Conservation (phyloP, 2,888 invertebrate species). For the Melieria omissa region DNA sequence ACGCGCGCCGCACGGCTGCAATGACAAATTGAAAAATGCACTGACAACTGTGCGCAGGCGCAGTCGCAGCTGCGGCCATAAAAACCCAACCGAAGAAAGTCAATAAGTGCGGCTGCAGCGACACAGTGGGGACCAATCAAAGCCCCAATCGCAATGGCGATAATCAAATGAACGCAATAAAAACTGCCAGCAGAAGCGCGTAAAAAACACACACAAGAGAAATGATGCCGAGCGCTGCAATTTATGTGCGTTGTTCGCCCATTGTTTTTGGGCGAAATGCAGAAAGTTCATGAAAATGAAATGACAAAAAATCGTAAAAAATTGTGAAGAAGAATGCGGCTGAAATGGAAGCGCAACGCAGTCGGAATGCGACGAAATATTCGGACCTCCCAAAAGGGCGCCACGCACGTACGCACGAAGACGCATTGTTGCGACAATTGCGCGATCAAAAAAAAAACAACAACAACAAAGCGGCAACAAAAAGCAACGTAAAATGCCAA, state of each 20-base stretch:
- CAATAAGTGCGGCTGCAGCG: not conserved
- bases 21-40: conserved; percentile 21
- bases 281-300: not conserved
- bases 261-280: too few species aligned
- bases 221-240: not conserved
- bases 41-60: conserved; percentile 12
- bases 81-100: not conserved
- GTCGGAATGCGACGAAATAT: conserved; percentile 25
- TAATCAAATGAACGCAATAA: conserved; percentile 36
- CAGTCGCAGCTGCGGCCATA: not conserved
- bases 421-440: conserved; percentile 8
- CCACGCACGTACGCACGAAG: conserved; percentile 26
- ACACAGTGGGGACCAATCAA: too few species aligned
- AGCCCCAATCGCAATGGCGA: conserved; percentile 22
- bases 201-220: not conserved
- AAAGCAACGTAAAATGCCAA: not conserved
- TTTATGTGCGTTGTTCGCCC: too few species aligned
- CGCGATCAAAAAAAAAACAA: not conserved
- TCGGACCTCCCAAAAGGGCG: conserved; percentile 43
- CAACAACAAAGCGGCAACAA: not conserved
- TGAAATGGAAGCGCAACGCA: not conserved
- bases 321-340: not conserved
- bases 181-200: not conserved
- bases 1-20: conserved; percentile 12
- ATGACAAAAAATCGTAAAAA: conserved; percentile 11